Base-by-base conservation (phyloP, 2,113 vertebrate genomes). In the Halcyon malimbica region DNA sequence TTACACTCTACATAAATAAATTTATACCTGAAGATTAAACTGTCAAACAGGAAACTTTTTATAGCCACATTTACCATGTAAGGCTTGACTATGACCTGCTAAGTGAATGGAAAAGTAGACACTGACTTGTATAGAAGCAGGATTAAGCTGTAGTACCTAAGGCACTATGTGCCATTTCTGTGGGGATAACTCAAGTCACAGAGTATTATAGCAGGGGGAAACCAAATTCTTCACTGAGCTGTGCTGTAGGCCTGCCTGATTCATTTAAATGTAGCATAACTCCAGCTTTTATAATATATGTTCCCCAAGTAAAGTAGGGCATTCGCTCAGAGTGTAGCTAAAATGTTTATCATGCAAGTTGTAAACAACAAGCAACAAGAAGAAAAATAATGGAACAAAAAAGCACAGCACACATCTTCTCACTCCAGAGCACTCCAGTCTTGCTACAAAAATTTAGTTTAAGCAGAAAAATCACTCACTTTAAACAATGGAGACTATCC, bases 401-500 rank as follows among this genome's bases (percentile, higher is more conserved):
- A 77, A 77, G 8, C n/a, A 64, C 67, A 77, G 8, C n/a, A 64
- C 67, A 39, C 46, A 56, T 80, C 44, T 91, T 59, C 59, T 73
- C 37, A 77, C 64, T 64, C 25, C 62, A 76, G 37, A 95, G 73
- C 82, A 78, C 87, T 97, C 74, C 60, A 89, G 82, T 88, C 70
- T 77, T 88, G 71, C 79, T 93, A 91, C 39, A 94, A 75, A 79
- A 74, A 84, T 62, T 48, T 86, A 82, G 48, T 94, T 94, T 92
- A 94, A 88, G 76, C 53, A 93, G 81, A 81, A 91, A 80, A 91
- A 96, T 93, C 75, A 84, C 26, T 89, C 92, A 91, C 28, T 89
- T 97, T 97, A 95, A 97, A 96, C 89, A 95, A 95, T 87, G 56
- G 75, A 95, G 59, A 92, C 87, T 68, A 87, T 90, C 75, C 94